Evolutionary conservation across 2,113 vertebrate species (phyloP).

Genomic region (Perca schrenkii): DNA sequence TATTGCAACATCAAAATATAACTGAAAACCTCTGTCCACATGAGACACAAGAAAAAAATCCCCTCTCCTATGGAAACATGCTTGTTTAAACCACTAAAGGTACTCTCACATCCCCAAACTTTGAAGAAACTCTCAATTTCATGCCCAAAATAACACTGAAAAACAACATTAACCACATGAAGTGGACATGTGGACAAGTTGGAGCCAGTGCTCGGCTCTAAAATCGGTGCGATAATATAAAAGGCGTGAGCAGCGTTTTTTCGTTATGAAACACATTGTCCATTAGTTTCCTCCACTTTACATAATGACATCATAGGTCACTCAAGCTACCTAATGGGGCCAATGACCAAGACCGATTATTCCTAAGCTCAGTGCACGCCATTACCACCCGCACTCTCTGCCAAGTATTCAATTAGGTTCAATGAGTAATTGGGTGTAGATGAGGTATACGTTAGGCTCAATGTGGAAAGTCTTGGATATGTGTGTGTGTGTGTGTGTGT

Average conservation of each 20-base stretch:
- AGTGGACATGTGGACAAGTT: conserved; percentile 26
- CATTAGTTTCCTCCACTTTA: conserved; percentile 61
- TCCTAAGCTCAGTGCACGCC: conserved; percentile 49
- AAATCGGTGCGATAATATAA: conserved; percentile 13
- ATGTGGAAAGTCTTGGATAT: conserved; percentile 71
- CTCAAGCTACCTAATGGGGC: conserved; percentile 63
- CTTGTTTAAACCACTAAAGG: conserved; percentile 57
- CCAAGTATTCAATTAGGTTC: conserved; percentile 81
- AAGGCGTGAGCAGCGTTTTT: conserved; percentile 10
- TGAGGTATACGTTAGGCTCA: conserved; percentile 60
- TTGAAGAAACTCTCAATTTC: conserved; percentile 65
- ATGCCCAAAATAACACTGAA: conserved; percentile 60
- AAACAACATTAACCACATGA: conserved; percentile 43
- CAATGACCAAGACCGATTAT: conserved; percentile 74
- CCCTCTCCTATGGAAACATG: conserved; percentile 60
- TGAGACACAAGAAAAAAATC: conserved; percentile 56
- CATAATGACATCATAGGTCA: conserved; percentile 77
- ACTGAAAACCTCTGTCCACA: conserved; percentile 37
- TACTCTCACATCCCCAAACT: conserved; percentile 78
- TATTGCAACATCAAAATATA: conserved; percentile 51
- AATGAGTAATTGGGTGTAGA: conserved; percentile 80
- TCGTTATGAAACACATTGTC: conserved; percentile 24
- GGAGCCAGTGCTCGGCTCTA: background rate
- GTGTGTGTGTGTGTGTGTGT: conserved; percentile 29
- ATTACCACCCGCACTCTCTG: conserved; percentile 62